Percentiles rank a stretch among this genome's conserved stretches.
Evolutionary conservation across 1,140 invertebrate genomes (phyloP).

Genomic region (Philotrypesis tridentata): DNA sequence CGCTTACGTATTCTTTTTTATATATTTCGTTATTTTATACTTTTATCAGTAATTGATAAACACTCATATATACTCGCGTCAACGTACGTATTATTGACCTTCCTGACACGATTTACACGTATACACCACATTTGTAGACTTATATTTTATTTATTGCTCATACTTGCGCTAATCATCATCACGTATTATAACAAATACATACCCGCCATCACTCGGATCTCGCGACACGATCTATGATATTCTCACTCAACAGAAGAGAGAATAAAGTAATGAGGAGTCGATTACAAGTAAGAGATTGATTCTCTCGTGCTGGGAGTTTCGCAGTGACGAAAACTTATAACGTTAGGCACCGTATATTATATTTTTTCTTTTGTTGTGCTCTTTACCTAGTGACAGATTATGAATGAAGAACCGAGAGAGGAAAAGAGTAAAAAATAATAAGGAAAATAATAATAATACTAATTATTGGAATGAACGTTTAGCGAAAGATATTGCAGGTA

Average conservation of each 20-base stretch:
- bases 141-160: constrained; percentile 51
- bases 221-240: constrained; percentile 9
- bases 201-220: constrained; percentile 42
- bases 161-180: constrained; percentile 47
- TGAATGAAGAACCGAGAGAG: constrained; percentile 32
- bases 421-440: constrained; percentile 44
- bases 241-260: constrained; percentile 36
- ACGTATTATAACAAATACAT: constrained; percentile 45
- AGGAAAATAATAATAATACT: constrained; percentile 46
- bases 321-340: constrained; percentile 33
- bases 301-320: constrained; percentile 61
- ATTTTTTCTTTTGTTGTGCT: constrained; percentile 44
- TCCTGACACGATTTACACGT: constrained; percentile 16
- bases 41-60: constrained; percentile 45
- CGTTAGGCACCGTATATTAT: constrained; percentile 43
- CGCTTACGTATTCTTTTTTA: constrained; percentile 46
- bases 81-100: constrained; percentile 32
- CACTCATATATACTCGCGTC: constrained; percentile 47
- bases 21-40: constrained; percentile 47
- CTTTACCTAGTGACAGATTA: constrained; percentile 49
- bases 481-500: constrained; percentile 28
- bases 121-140: constrained; percentile 39
- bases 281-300: constrained; percentile 49
- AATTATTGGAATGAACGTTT: constrained; percentile 62
- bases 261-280: constrained; percentile 22